Base-by-base conservation (phyloP, 1,140 invertebrate genomes). In the Trachymyrmex septentrionalis region DNA sequence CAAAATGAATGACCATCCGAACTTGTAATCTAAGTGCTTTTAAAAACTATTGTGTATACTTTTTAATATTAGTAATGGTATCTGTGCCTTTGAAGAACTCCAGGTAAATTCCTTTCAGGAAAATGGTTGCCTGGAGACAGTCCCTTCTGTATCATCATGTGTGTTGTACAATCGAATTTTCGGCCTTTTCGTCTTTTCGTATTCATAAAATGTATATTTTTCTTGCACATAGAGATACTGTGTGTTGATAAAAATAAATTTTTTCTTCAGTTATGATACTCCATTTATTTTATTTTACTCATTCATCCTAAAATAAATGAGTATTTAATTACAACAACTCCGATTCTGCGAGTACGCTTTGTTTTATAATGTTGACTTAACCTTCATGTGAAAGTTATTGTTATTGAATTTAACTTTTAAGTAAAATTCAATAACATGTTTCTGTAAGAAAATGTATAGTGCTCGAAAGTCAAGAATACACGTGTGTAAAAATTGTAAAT, bases 391-490 rank as follows among this genome's bases (percentile, higher is more conserved):
- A 44, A 44, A 44, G 38, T 10, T 44, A 44, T 44, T 44, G 38
- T 10, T 10, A 44, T 44, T 44, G 7, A 44, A 9, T 44, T 44
- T 44, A 44, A 44, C 38, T 44, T 44, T 3, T 3, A 44, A 44
- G 5, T 14, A 57, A 38, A 55, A 73, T 73, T 57, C 12, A 73
- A 73, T n/a, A 72, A 72, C 24, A 27, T 57, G 12, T 12, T 12
- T 16, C 16, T 72, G 24, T 19, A 72, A 55, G 9, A 30, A n/a
- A 1, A 27, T 16, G 0, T 10, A 14, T 71, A 69, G 3, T 30
- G 24, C 14, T 2, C 16, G 6, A 0, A 71, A 50, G 19, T 53
- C 16, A 53, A 1, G 14, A 3, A 50, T 30, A 12, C 27, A 34
- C 1, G 3, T 30, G 24, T 64, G 9, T 38, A 66, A n/a, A 66